Evolutionary conservation across 2,797 vertebrate species (phyloP).

Genomic region (Florisuga fusca): DNA sequence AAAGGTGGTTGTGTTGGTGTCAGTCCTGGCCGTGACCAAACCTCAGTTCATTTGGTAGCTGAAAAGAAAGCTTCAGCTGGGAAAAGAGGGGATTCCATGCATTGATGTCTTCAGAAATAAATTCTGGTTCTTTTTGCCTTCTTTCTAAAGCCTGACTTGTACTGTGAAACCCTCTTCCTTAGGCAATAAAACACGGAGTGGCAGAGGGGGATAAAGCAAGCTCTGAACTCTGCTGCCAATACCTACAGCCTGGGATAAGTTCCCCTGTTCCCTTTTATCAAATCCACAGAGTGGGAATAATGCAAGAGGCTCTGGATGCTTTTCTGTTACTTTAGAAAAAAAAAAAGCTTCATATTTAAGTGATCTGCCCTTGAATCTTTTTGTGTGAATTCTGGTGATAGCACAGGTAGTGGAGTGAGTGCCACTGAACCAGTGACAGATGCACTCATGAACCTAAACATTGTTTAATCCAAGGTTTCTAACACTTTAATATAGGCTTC

Average conservation of each 20-base stretch:
- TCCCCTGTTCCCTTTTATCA: background rate
- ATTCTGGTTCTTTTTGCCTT: background rate
- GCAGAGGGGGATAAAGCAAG: background rate
- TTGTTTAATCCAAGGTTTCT: background rate
- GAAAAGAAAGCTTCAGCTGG: background rate
- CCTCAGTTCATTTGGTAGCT: background rate
- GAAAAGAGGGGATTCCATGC: background rate
- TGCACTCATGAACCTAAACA: rapidly evolving
- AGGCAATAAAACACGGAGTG: background rate
- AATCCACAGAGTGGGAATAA: background rate
- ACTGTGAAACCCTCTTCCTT: background rate
- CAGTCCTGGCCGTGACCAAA: background rate
- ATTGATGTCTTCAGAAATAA: background rate
- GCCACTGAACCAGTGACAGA: background rate
- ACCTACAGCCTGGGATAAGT: background rate
- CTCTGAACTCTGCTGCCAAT: background rate
- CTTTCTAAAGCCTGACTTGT: background rate
- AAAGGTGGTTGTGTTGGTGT: background rate
- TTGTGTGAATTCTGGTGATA: background rate
- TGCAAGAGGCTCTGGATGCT: background rate
- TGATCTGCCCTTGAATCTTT: background rate
- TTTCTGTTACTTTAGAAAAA: background rate
- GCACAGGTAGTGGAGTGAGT: background rate
- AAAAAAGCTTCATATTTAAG: background rate
- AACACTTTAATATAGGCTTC: background rate